phyloP scores from a whole-genome alignment of 2,888 invertebrate genomes.

The Acleris laterana region DNA sequence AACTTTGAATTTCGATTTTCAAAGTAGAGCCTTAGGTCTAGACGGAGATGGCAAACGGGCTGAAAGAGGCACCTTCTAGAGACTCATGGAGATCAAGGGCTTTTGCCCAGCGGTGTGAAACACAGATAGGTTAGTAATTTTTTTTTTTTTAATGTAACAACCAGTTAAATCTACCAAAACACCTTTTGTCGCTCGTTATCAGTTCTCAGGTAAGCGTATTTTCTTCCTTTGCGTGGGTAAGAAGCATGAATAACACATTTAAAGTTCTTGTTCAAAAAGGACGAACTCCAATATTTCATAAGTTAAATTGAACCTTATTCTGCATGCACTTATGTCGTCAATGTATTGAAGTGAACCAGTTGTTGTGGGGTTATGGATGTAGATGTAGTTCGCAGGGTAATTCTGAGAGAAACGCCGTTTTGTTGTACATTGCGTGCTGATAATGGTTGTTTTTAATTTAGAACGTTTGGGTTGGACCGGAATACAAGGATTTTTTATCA shows the following conservation, averaged over 20 bases:
- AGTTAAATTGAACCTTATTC: neutral
- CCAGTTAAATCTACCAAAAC: conserved; percentile 6
- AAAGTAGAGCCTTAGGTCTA: too few relatives aligned
- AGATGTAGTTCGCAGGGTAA: conserved; percentile 7
- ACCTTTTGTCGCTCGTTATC: conserved; percentile 21
- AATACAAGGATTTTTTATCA: too few relatives aligned
- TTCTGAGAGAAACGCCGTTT: conserved; percentile 26
- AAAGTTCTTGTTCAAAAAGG: neutral
- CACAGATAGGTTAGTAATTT: too few relatives aligned
- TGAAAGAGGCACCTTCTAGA: too few relatives aligned
- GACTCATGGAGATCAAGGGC: too few relatives aligned
- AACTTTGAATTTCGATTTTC: too few relatives aligned
- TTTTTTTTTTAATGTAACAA: too few relatives aligned
- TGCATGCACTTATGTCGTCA: neutral
- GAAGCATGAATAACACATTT: conserved; percentile 31
- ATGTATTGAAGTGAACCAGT: neutral
- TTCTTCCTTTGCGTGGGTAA: conserved; percentile 33
- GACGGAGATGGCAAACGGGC: too few relatives aligned
- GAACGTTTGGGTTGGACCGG: conserved; percentile 8
- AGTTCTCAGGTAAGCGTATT: conserved; percentile 25
- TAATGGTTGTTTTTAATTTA: conserved; percentile 19
- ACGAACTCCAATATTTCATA: neutral
- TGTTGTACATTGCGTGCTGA: conserved; percentile 30
- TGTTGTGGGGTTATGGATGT: neutral
- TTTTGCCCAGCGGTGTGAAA: too few relatives aligned